These are phyloP conservation scores for Daboia siamensis DNA, from an alignment of 2,113 vertebrate species.

Conservation along the genomic window DNA sequence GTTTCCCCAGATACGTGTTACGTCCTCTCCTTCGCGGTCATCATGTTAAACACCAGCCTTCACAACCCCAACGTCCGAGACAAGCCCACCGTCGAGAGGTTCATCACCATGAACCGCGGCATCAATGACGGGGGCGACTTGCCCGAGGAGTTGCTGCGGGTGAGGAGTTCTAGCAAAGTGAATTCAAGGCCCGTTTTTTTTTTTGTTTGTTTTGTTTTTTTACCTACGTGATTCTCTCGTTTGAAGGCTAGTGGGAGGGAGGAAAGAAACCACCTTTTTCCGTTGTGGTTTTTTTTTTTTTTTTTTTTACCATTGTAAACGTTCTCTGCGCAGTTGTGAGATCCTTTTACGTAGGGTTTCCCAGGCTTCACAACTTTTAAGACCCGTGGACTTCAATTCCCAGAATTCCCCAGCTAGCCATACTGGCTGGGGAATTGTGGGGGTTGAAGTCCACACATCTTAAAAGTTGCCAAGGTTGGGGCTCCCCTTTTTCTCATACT, in stretches of 20 bases:
- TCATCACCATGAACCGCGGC: slow-evolving; percentile 90
- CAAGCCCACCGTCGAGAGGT: slow-evolving; percentile 78
- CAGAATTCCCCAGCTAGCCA: background rate
- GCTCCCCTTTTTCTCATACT: background rate
- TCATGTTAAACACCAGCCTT: slow-evolving; percentile 92
- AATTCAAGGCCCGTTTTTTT: too few species aligned
- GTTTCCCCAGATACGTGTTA: slow-evolving; percentile 83
- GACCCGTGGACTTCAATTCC: background rate
- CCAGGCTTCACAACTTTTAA: background rate
- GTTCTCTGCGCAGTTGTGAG: background rate
- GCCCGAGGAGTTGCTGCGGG: slow-evolving; percentile 86
- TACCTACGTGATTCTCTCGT: too few species aligned
- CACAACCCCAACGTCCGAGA: slow-evolving; percentile 90
- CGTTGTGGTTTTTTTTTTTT: background rate
- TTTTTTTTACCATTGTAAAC: background rate
- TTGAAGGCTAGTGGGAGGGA: background rate
- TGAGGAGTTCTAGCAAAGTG: slow-evolving; percentile 50
- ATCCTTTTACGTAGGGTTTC: background rate
- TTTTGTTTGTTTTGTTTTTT: too few species aligned
- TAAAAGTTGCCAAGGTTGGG: background rate
- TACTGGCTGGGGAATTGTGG: background rate
- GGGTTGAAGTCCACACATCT: background rate
- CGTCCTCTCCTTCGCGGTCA: slow-evolving; percentile 87
- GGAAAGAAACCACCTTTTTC: too few species aligned
- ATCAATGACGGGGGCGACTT: slow-evolving; percentile 90